These are phyloP conservation scores for Pediacus dermestoides DNA, from an alignment of 2,888 invertebrate species.

Conservation along the genomic window DNA sequence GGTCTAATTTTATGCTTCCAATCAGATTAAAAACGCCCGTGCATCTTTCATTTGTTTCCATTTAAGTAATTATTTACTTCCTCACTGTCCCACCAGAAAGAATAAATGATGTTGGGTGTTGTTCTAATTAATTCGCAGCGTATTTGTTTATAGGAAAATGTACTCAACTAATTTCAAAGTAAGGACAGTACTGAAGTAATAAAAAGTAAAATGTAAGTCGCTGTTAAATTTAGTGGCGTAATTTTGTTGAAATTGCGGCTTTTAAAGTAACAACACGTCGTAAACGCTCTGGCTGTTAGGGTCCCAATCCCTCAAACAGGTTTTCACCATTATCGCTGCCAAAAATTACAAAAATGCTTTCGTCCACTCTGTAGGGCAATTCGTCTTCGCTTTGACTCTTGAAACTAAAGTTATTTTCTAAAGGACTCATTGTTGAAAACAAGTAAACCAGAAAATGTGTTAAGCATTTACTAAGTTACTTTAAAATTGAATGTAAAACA, in stretches of 20 bases:
- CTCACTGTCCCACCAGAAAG: no score
- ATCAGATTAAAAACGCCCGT: no score
- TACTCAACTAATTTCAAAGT: no score
- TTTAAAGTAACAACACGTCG: conserved; percentile 33
- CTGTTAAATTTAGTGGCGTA: conserved; percentile 25
- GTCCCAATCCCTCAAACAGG: conserved; percentile 30
- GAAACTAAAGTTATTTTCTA: conserved; percentile 28
- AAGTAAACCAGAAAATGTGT: conserved; percentile 35
- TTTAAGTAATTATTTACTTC: no score
- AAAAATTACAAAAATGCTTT: conserved; percentile 34
- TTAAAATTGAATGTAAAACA: conserved; percentile 1
- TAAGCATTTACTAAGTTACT: conserved; percentile 16
- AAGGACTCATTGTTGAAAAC: conserved; percentile 35
- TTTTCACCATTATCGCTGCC: conserved; percentile 28
- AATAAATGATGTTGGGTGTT: no score
- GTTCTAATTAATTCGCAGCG: no score
- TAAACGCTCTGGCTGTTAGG: conserved; percentile 16
- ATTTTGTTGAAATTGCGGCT: conserved; percentile 35
- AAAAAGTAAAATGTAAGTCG: conserved; percentile 18
- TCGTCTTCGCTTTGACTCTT: conserved; percentile 35
- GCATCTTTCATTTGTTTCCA: no score
- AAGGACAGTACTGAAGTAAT: no score
- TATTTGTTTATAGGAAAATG: conserved; percentile 27
- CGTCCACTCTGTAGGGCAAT: conserved; percentile 32
- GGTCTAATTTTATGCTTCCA: no score